Evolutionary conservation across 2,888 invertebrate species (phyloP).

Genomic region (Malacosoma neustria): DNA sequence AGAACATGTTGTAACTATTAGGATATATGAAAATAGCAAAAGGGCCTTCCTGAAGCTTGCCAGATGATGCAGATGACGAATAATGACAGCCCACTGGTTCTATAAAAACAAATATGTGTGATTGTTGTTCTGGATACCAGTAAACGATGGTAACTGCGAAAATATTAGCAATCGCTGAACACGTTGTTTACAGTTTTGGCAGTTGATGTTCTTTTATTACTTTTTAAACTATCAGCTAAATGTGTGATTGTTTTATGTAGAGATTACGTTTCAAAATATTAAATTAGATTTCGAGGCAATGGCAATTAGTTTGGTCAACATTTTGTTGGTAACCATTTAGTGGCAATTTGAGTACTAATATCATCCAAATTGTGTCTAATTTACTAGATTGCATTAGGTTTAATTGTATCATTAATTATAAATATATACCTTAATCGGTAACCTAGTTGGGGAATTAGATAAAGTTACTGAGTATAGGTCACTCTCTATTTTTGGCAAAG

Average conservation of each 20-base stretch:
- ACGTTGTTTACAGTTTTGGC: neutral
- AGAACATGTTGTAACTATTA: neutral
- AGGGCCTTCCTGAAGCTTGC: neutral
- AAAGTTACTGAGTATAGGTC: too few relatives aligned
- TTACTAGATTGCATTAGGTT: too few relatives aligned
- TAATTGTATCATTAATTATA: too few relatives aligned
- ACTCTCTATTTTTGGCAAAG: too few relatives aligned
- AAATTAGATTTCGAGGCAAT: too few relatives aligned
- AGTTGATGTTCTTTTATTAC: neutral
- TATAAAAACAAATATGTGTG: neutral
- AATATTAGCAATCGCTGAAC: neutral
- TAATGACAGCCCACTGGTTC: neutral
- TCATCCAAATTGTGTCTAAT: too few relatives aligned
- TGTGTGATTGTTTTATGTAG: neutral
- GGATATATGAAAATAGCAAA: neutral
- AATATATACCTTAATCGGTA: too few relatives aligned
- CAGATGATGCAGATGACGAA: neutral
- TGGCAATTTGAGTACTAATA: too few relatives aligned
- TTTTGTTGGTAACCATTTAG: too few relatives aligned
- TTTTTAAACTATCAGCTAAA: neutral
- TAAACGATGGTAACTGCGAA: neutral
- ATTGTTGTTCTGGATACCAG: neutral
- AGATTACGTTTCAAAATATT: too few relatives aligned
- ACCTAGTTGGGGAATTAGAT: too few relatives aligned
- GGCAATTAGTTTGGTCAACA: too few relatives aligned